These are phyloP conservation scores for Hydrotaea cyrtoneurina DNA, from an alignment of 2,888 invertebrate genomes.

Conservation along the genomic window DNA sequence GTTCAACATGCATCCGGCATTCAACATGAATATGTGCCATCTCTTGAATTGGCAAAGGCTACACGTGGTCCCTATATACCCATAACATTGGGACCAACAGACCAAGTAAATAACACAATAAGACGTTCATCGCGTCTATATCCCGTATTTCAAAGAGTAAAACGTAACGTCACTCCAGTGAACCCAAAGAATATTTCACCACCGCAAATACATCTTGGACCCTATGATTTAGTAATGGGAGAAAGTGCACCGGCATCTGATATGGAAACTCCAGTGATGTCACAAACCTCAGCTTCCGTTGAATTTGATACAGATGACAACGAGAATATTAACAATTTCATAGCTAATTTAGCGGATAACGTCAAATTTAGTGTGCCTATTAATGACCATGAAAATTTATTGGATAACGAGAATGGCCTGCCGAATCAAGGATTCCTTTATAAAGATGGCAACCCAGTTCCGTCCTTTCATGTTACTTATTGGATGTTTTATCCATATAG, in stretches of 20 bases:
- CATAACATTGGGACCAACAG: conserved; percentile 76
- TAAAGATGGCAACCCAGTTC: conserved; percentile 70
- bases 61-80: conserved; percentile 78
- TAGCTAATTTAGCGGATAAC: conserved; percentile 79
- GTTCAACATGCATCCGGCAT: not conserved
- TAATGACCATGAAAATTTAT: conserved; percentile 73
- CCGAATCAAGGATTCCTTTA: conserved; percentile 50
- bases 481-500: conserved; percentile 88
- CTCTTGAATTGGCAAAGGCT: conserved; percentile 64
- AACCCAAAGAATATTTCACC: not conserved
- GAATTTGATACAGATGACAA: conserved; percentile 67
- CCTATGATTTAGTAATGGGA: conserved; percentile 56
- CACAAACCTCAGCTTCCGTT: conserved; percentile 9
- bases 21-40: conserved; percentile 48
- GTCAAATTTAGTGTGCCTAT: conserved; percentile 77
- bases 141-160: conserved; percentile 75
- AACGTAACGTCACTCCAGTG: conserved; percentile 66
- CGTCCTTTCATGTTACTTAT: conserved; percentile 85
- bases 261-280: conserved; percentile 6
- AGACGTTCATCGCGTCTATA: conserved; percentile 77
- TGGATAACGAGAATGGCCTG: conserved; percentile 61
- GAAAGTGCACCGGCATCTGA: conserved; percentile 45
- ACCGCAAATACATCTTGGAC: not conserved
- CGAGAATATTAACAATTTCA: conserved; percentile 76
- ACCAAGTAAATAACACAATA: conserved; percentile 73